Evolutionary conservation across 2,797 vertebrate species (phyloP).

Genomic region (Hoplostethus atlanticus): DNA sequence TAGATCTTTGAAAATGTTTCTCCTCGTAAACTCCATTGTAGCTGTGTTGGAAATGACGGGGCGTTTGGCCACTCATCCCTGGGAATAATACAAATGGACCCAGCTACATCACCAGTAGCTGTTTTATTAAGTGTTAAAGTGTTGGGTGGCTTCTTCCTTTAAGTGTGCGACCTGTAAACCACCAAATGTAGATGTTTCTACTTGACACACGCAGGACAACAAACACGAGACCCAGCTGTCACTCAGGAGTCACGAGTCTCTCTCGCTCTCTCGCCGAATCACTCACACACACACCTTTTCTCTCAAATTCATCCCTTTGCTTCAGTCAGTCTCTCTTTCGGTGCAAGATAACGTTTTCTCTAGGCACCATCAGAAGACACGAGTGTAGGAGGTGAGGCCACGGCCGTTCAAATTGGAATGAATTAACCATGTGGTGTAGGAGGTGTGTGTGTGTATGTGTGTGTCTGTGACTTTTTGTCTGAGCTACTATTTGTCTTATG

Average conservation of each 20-base stretch:
- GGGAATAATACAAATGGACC: too few relatives aligned
- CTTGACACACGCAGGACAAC: too few relatives aligned
- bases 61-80: too few relatives aligned
- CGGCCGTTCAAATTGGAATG: slow-evolving; percentile 77
- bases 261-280: slow-evolving; percentile 8
- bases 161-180: too few relatives aligned
- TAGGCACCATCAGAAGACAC: slow-evolving; percentile 60
- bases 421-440: slow-evolving; percentile 74
- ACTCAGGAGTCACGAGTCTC: slow-evolving; percentile 9
- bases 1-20: too few relatives aligned
- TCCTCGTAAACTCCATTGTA: too few relatives aligned
- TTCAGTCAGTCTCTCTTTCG: slow-evolving; percentile 22
- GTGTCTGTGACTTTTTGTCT: background rate
- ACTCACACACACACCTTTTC: slow-evolving; percentile 7
- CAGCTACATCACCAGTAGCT: too few relatives aligned
- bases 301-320: slow-evolving; percentile 29
- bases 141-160: too few relatives aligned
- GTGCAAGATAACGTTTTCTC: slow-evolving; percentile 43
- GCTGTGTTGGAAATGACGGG: too few relatives aligned
- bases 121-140: too few relatives aligned
- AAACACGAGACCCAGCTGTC: slow-evolving; percentile 22
- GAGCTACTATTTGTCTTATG: slow-evolving; percentile 1
- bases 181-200: too few relatives aligned
- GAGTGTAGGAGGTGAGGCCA: slow-evolving; percentile 79
- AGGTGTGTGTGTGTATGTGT: slow-evolving; percentile 47